These are phyloP conservation scores for Eumacrocentrus americanus DNA, from an alignment of 2,888 invertebrate species.

Conservation along the genomic window DNA sequence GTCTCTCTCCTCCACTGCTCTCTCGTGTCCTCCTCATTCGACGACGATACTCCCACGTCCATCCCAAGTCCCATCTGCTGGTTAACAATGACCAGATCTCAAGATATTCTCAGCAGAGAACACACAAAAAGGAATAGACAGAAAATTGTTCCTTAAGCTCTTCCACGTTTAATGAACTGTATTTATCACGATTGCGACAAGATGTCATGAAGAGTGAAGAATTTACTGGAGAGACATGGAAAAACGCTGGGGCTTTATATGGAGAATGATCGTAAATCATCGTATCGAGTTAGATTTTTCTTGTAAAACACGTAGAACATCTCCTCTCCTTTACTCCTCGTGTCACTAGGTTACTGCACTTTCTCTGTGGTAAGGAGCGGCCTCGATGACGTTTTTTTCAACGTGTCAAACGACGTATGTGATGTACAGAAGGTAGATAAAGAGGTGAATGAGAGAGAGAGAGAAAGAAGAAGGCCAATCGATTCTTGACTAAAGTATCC, in stretches of 20 bases:
- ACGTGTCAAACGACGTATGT: not conserved
- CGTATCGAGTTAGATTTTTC: constrained; percentile 9
- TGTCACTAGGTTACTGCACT: constrained; percentile 16
- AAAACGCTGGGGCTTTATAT: not conserved
- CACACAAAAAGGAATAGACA: not conserved
- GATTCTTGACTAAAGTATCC: constrained; percentile 4
- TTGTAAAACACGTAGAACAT: constrained; percentile 3
- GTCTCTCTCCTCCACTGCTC: constrained; percentile 17
- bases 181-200: constrained; percentile 13
- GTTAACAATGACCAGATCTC: constrained; percentile 26
- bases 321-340: not conserved
- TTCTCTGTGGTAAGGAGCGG: constrained; percentile 16
- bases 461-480: constrained; percentile 13
- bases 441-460: not conserved
- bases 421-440: not conserved
- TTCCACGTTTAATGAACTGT: constrained; percentile 19
- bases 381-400: not conserved
- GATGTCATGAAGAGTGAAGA: constrained; percentile 6
- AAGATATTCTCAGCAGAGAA: not conserved
- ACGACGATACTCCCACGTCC: constrained; percentile 28
- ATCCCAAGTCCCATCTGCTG: constrained; percentile 28
- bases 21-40: constrained; percentile 29
- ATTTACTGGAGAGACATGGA: not conserved
- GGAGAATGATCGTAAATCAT: constrained; percentile 13
- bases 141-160: not conserved